Percentiles rank a stretch among this genome's conserved stretches.
phyloP scores from a whole-genome alignment of 2,113 vertebrate species.

The Felis chaus region DNA sequence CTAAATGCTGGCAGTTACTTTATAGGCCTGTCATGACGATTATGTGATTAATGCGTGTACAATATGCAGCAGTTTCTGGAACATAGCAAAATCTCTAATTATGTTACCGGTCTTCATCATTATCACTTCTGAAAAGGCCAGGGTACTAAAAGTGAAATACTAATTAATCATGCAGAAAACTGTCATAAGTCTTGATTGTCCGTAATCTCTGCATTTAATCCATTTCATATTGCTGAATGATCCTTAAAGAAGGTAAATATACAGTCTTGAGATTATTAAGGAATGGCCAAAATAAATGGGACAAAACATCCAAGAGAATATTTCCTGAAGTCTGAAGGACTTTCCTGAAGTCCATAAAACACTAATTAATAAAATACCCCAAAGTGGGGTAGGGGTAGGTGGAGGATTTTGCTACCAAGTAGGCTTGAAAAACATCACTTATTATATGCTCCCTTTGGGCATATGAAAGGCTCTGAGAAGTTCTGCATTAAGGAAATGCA shows the following conservation, averaged over 20 bases:
- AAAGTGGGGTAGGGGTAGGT: background rate
- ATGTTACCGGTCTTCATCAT: background rate
- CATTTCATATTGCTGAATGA: background rate
- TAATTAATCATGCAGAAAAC: constrained; percentile 14
- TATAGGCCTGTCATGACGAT: background rate
- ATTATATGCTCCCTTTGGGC: background rate
- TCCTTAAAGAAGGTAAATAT: background rate
- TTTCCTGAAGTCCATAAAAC: background rate
- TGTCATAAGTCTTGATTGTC: background rate
- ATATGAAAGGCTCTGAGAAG: background rate
- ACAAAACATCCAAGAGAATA: background rate
- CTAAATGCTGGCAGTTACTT: background rate
- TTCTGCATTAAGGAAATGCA: background rate
- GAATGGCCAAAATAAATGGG: background rate
- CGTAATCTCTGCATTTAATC: background rate
- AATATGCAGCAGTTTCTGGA: background rate
- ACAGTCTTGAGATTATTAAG: constrained; percentile 12
- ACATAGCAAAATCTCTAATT: background rate
- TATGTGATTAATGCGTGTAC: background rate
- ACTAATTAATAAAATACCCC: background rate
- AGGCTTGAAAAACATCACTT: background rate
- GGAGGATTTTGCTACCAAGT: background rate
- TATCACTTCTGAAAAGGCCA: background rate
- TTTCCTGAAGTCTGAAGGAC: background rate
- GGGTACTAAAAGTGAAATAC: constrained; percentile 19